phyloP scores from a whole-genome alignment of 2,888 invertebrate species.

The Harmothoe impar region DNA sequence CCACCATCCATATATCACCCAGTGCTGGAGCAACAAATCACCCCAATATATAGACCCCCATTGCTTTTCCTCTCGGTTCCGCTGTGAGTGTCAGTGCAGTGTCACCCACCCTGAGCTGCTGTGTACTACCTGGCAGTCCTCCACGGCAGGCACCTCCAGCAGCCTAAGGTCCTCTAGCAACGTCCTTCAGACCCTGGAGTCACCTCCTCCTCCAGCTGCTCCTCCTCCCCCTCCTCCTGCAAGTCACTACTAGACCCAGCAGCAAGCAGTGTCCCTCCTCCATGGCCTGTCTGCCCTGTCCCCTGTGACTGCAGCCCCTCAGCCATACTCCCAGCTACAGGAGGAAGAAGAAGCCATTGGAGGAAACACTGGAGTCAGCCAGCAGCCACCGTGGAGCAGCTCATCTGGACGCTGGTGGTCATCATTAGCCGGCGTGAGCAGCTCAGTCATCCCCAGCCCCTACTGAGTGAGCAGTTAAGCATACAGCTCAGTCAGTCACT shows the following conservation, averaged over 20 bases:
- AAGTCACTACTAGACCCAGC: background rate
- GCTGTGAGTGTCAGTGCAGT: background rate
- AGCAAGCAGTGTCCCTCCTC: background rate
- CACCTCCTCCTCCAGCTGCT: background rate
- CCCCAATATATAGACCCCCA: background rate
- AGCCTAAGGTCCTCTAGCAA: constrained; percentile 24
- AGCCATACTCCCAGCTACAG: background rate
- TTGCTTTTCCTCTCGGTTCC: background rate
- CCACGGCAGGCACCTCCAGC: background rate
- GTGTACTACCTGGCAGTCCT: background rate
- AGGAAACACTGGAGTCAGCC: background rate
- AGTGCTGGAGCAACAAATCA: too few species aligned
- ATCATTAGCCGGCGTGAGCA: too few species aligned
- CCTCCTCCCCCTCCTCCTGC: background rate
- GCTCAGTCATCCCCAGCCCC: too few species aligned
- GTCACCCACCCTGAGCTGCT: background rate
- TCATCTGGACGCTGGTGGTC: background rate
- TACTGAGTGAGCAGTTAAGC: too few species aligned
- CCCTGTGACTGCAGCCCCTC: background rate
- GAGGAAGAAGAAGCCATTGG: background rate
- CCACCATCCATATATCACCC: background rate
- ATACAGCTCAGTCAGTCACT: too few species aligned
- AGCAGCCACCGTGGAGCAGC: background rate
- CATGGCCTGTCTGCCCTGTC: background rate
- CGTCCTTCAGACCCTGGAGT: constrained; percentile 14